A percentile compares a stretch with the other conserved stretches of the same genome.
These are phyloP conservation scores for Ifrita kowaldi DNA, from an alignment of 2,113 vertebrate genomes.

Conservation along the genomic window DNA sequence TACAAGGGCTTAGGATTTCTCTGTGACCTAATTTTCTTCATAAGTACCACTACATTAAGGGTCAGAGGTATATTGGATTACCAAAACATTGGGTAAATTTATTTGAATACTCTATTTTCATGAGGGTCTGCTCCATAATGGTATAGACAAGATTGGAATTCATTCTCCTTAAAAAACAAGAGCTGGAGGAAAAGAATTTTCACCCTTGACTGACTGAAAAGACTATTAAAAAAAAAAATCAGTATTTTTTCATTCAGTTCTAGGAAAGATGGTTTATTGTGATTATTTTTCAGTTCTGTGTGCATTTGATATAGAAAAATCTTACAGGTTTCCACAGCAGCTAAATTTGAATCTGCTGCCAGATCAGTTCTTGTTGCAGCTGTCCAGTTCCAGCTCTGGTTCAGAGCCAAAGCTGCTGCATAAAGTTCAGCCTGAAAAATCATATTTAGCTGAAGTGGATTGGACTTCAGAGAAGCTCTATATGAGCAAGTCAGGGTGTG, in stretches of 20 bases:
- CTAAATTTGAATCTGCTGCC: neutral
- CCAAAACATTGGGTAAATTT: neutral
- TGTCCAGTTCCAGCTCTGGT: neutral
- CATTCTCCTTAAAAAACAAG: neutral
- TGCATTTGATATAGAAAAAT: neutral
- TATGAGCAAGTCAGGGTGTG: neutral
- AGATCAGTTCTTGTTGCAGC: neutral
- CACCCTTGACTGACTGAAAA: neutral
- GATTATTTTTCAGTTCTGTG: neutral
- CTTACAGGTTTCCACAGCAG: neutral
- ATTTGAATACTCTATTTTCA: neutral
- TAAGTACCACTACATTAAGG: neutral
- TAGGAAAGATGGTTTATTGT: neutral
- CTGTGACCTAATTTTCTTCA: neutral
- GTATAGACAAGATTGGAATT: neutral
- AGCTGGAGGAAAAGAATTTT: neutral
- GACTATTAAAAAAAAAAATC: neutral
- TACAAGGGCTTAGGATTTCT: neutral
- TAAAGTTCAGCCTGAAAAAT: conserved; percentile 26
- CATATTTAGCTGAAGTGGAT: neutral
- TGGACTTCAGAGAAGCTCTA: conserved; percentile 8
- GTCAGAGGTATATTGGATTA: neutral
- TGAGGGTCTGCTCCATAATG: neutral
- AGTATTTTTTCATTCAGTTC: neutral
- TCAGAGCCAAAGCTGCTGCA: neutral